Evolutionary conservation across 2,888 invertebrate species (phyloP).

Genomic region (Caradrina clavipalpis): DNA sequence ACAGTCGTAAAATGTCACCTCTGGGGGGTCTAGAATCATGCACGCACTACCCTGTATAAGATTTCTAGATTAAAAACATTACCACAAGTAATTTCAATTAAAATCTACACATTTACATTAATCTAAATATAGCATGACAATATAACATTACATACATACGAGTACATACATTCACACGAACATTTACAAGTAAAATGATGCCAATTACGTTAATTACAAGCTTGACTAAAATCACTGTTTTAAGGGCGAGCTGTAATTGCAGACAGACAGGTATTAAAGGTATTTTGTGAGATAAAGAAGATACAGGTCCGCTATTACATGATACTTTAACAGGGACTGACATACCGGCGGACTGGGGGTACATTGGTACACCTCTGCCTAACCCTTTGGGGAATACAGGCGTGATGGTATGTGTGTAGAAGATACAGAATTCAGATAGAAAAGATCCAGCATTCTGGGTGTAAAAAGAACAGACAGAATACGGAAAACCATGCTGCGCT

Average conservation of each 20-base stretch:
- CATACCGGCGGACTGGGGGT: too few relatives aligned
- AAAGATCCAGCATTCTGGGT: too few relatives aligned
- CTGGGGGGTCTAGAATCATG: too few relatives aligned
- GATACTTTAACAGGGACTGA: too few relatives aligned
- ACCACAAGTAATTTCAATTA: constrained; percentile 22
- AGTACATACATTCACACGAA: constrained; percentile 32
- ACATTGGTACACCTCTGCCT: too few relatives aligned
- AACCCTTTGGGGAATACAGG: too few relatives aligned
- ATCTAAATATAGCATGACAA: constrained; percentile 34
- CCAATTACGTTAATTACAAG: constrained; percentile 51
- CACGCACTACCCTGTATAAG: not conserved
- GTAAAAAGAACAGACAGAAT: too few relatives aligned
- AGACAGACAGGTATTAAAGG: not conserved
- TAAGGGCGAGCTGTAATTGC: constrained; percentile 15
- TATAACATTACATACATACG: constrained; percentile 14
- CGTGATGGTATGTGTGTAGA: too few relatives aligned
- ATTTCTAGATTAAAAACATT: not conserved
- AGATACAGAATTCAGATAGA: too few relatives aligned
- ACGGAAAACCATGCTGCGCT: too few relatives aligned
- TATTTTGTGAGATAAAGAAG: not conserved
- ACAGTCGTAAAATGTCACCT: too few relatives aligned
- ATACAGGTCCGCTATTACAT: too few relatives aligned
- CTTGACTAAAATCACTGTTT: constrained; percentile 30
- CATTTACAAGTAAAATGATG: constrained; percentile 48
- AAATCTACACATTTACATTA: not conserved